Evolutionary conservation across 2,113 vertebrate species (phyloP), one percentile per base, ranked within the genome.

Genomic region (Salvelinus namaycush): DNA sequence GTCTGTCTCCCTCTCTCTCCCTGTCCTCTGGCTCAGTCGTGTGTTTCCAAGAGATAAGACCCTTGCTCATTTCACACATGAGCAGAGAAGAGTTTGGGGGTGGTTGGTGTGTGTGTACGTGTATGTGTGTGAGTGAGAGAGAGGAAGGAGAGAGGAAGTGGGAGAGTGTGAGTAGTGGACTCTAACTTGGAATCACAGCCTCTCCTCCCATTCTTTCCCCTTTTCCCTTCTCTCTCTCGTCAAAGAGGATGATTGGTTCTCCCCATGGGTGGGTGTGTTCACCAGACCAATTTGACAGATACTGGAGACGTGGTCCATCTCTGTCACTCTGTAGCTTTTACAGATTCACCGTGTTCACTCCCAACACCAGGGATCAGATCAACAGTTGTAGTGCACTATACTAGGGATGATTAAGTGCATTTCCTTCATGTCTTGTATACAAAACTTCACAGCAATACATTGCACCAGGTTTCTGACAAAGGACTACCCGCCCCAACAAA

Each of bases 31-130:
- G 92, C 92, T 92, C 92, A 91, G 91, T 91, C 90, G 91, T 93
- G 92, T 93, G 92, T 93, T 93, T 93, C 92, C 88, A 86, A 89
- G 91, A 93, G 92, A 93, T 93, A 93, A 93, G 92, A 89, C 89
- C 85, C 90, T 90, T 92, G 92, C 92, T 93, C 90, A 93, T 93
- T 93, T 93, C 92, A 93, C 92, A 93, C 90, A 91, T 92, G 90
- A 93, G 90, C 89, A 92, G 88, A 92, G 88, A 87, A 75, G 80
- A 89, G 90, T 88, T 87, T 69, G 76, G 72, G 80, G 86, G 82
- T 70, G 77, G 27, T 39, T 67, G 24, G 68, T 70, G 68, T 76
- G 75, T 60, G 54, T 81, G 24, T 79, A 69, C 62, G 74, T 44
- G 22, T 60, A 7, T 34, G 13, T 27, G 67, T 60, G 29, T 72